phyloP scores from a whole-genome alignment of 2,888 invertebrate genomes.

The Pristionchus mayeri region DNA sequence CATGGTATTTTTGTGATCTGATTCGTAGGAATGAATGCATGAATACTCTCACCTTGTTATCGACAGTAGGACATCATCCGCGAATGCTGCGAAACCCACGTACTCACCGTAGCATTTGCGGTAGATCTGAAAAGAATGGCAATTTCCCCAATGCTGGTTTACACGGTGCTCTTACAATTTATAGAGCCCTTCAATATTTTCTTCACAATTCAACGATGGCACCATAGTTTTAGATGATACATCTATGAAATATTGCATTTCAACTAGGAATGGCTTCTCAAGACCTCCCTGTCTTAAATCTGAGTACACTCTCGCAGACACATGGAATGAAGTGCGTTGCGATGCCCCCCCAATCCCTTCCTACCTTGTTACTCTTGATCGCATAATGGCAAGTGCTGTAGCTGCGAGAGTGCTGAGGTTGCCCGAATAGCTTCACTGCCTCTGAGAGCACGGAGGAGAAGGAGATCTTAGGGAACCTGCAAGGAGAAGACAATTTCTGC shows the following conservation, averaged over 20 bases:
- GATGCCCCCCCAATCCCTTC: neutral
- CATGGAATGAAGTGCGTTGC: too few species aligned
- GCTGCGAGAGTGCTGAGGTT: neutral
- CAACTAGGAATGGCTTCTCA: neutral
- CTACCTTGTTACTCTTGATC: constrained; percentile 30
- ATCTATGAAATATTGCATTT: neutral
- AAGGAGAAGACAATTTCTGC: too few species aligned
- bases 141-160: too few species aligned
- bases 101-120: constrained; percentile 93
- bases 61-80: constrained; percentile 89
- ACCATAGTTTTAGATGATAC: neutral
- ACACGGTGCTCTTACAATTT: too few species aligned
- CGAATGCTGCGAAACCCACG: constrained; percentile 95
- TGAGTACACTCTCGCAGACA: neutral
- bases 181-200: too few species aligned
- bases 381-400: constrained; percentile 47
- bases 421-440: neutral
- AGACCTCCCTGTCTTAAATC: neutral
- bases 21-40: too few species aligned
- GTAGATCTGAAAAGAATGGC: constrained; percentile 80
- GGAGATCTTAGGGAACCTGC: constrained; percentile 1
- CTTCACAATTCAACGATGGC: too few species aligned
- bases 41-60: constrained; percentile 80
- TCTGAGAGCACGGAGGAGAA: neutral
- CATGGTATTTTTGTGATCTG: too few species aligned